phyloP scores from a whole-genome alignment of 2,888 invertebrate species.

The Melinaea marsaeus region DNA sequence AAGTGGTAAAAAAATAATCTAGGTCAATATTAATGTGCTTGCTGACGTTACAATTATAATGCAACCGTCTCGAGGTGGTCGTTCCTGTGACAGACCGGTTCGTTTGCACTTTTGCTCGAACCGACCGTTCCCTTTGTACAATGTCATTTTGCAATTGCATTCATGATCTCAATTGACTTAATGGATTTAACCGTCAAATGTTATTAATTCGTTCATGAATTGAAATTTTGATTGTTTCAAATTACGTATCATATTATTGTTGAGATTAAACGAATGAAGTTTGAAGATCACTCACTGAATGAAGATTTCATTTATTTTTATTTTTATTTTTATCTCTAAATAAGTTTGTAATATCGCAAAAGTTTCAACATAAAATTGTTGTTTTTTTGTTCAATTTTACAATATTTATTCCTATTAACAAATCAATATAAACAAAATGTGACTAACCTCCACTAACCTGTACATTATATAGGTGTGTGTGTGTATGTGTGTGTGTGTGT shows the following conservation, averaged over 20 bases:
- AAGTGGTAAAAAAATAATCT: too few species aligned
- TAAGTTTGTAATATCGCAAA: too few species aligned
- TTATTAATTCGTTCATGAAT: constrained; percentile 6
- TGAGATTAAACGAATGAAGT: too few species aligned
- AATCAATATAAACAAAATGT: too few species aligned
- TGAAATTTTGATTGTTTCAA: neutral
- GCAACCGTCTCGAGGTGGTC: constrained; percentile 33
- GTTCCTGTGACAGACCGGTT: constrained; percentile 42
- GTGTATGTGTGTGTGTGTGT: neutral
- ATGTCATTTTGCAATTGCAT: constrained; percentile 31
- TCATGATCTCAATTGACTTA: constrained; percentile 16
- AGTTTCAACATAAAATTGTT: too few species aligned
- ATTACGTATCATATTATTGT: neutral
- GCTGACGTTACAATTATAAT: constrained; percentile 17
- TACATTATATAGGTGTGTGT: too few species aligned
- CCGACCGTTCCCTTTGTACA: constrained; percentile 31
- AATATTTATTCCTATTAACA: too few species aligned
- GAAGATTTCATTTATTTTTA: neutral
- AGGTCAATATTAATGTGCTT: neutral
- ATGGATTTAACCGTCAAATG: constrained; percentile 11
- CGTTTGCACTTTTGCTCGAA: constrained; percentile 33
- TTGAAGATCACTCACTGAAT: too few species aligned
- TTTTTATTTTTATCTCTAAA: too few species aligned
- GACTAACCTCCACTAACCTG: too few species aligned
- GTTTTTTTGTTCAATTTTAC: too few species aligned